Conservation (phyloP, 2,797 vertebrate species). For the Gobio occitaniae region DNA sequence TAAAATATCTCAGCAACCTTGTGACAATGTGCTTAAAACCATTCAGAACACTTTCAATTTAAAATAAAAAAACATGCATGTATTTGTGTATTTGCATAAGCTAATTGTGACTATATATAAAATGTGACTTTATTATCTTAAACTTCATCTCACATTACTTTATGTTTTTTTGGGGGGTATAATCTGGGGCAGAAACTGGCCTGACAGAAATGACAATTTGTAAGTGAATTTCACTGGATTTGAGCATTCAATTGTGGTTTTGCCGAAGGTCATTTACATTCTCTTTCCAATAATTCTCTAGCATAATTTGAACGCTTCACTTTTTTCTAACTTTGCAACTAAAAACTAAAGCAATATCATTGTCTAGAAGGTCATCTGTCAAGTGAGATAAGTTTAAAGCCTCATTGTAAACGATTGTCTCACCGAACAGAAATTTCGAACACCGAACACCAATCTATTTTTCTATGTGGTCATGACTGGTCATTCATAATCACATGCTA, state of each 20-base stretch:
- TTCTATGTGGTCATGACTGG: slow-evolving; percentile 8
- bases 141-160: background rate
- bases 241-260: background rate
- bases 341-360: background rate
- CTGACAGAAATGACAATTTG: background rate
- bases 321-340: background rate
- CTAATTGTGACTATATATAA: background rate
- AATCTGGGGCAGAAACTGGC: background rate
- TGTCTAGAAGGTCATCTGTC: slow-evolving; percentile 10
- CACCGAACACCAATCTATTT: background rate
- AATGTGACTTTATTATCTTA: background rate
- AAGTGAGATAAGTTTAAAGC: background rate
- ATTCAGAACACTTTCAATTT: background rate
- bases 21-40: no score
- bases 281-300: background rate
- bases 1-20: no score
- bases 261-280: background rate
- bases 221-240: background rate
- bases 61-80: no score
- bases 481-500: slow-evolving; percentile 38
- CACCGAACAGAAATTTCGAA: background rate
- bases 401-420: background rate
- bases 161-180: background rate
- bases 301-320: background rate
- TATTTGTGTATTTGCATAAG: background rate